Conservation (phyloP, 1,140 invertebrate species). For the Adoxophyes honmai region DNA sequence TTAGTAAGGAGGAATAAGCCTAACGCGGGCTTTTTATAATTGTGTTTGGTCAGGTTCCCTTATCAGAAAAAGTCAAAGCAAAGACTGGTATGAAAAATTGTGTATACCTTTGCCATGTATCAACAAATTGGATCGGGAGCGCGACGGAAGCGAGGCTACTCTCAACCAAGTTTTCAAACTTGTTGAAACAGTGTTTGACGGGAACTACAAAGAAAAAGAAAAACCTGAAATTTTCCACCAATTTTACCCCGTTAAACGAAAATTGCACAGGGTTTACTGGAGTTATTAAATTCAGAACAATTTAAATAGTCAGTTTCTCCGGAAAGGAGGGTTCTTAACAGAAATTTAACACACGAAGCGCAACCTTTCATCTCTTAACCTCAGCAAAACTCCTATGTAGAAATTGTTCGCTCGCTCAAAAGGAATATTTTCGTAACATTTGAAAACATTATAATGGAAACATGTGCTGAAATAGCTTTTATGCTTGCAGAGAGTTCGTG, state of each 20-base stretch:
- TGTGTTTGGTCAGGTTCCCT: not conserved
- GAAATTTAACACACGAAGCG: not conserved
- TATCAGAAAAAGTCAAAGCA: not conserved
- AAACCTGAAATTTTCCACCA: too few species aligned
- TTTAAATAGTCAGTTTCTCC: not conserved
- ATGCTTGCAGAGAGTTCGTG: constrained; percentile 17
- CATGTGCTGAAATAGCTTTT: constrained; percentile 24
- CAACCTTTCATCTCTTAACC: not conserved
- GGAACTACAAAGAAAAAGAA: not conserved
- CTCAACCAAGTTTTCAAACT: not conserved
- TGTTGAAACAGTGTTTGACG: not conserved
- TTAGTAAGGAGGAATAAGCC: too few species aligned
- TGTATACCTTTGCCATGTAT: not conserved
- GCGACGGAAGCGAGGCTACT: not conserved
- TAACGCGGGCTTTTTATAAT: not conserved
- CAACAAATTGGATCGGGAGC: not conserved
- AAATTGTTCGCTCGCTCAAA: not conserved
- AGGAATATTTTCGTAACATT: constrained; percentile 4
- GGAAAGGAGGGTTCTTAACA: not conserved
- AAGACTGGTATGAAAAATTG: not conserved
- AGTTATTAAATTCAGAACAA: not conserved
- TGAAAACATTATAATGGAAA: constrained; percentile 28
- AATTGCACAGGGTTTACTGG: not conserved
- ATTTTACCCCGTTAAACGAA: not conserved
- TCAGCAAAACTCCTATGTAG: not conserved